Evolutionary conservation across 2,797 vertebrate genomes (phyloP).

Genomic region (Cuniculus paca): DNA sequence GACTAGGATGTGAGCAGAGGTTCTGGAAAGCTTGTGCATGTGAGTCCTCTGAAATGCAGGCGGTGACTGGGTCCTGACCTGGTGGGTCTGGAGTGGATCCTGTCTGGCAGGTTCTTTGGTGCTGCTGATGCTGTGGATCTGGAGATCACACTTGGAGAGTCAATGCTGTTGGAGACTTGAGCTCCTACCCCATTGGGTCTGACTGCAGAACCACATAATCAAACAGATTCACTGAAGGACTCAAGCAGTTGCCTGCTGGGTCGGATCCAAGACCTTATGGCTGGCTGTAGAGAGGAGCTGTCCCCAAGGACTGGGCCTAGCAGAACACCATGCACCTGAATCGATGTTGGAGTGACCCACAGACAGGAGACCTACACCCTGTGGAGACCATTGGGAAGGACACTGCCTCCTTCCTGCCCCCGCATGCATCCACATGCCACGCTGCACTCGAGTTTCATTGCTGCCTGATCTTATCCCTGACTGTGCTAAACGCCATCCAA

Average conservation of each 20-base stretch:
- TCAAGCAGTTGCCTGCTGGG: background rate
- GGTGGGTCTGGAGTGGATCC: background rate
- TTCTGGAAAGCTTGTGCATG: background rate
- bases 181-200: background rate
- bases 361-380: background rate
- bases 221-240: background rate
- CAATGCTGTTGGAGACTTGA: background rate
- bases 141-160: background rate
- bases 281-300: background rate
- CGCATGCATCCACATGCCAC: background rate
- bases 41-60: too few relatives aligned
- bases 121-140: background rate
- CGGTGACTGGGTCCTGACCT: too few relatives aligned
- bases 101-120: background rate
- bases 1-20: background rate
- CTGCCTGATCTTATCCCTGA: slow-evolving; percentile 58
- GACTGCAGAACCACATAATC: background rate
- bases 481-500: slow-evolving; percentile 69
- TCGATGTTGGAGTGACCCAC: background rate
- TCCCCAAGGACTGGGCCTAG: background rate
- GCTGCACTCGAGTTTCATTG: slow-evolving; percentile 25
- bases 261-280: background rate
- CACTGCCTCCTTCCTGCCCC: background rate
- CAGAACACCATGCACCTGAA: background rate
- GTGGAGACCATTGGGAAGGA: background rate